Percentiles rank a stretch among this genome's conserved stretches.
Conservation (phyloP, 2,888 invertebrate genomes). For the Epinotia bilunana region DNA sequence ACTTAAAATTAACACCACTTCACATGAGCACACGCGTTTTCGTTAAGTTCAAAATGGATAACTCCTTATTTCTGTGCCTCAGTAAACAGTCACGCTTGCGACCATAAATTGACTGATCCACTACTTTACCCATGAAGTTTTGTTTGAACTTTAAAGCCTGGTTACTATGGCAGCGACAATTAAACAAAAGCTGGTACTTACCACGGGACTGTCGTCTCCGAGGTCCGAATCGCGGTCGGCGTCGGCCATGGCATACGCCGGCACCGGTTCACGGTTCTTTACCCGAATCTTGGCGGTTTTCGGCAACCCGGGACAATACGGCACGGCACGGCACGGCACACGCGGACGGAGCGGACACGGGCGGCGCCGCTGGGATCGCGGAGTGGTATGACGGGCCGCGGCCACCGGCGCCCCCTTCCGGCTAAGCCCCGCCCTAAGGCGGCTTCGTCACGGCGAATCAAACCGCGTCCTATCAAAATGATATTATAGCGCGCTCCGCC, state of each 20-base stretch:
- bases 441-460: constrained; percentile 81
- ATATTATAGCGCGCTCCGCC: constrained; percentile 80
- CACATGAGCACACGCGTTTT: background rate
- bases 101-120: background rate
- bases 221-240: constrained; percentile 88
- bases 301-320: constrained; percentile 34
- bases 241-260: constrained; percentile 92
- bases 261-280: constrained; percentile 94
- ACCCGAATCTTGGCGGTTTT: constrained; percentile 92
- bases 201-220: constrained; percentile 90
- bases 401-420: constrained; percentile 63
- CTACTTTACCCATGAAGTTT: background rate
- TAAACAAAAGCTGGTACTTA: constrained; percentile 74
- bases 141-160: constrained; percentile 7
- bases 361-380: constrained; percentile 68
- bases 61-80: background rate
- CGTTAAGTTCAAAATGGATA: background rate
- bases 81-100: background rate
- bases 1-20: constrained; percentile 7
- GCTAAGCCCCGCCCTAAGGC: constrained; percentile 77
- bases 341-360: constrained; percentile 54
- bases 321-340: constrained; percentile 56
- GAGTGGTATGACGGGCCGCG: constrained; percentile 67
- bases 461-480: constrained; percentile 80
- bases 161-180: constrained; percentile 41